phyloP scores from a whole-genome alignment of 1,140 invertebrate species.

The Gryon sp. region DNA sequence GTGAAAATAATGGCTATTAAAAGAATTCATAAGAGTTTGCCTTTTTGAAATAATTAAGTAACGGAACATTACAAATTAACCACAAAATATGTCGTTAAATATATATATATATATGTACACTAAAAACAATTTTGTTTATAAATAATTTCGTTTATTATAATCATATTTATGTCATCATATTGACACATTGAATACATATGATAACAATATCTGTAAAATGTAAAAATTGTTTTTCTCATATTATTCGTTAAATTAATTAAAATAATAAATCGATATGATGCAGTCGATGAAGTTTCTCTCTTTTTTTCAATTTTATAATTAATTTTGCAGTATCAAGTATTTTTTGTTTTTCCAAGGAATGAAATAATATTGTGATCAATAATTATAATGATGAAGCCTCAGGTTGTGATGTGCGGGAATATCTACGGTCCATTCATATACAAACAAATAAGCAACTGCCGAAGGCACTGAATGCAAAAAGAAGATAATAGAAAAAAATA shows the following conservation, averaged over 20 bases:
- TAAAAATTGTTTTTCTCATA: too few species aligned
- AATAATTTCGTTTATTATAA: too few species aligned
- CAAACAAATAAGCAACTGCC: constrained; percentile 10
- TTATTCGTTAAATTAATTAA: too few species aligned
- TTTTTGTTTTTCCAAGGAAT: neutral
- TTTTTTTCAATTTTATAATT: neutral
- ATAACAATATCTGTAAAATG: too few species aligned
- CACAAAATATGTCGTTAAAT: too few species aligned
- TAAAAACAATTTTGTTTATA: too few species aligned
- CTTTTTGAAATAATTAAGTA: constrained; percentile 7
- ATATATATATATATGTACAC: too few species aligned
- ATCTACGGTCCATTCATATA: constrained; percentile 8
- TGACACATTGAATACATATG: too few species aligned
- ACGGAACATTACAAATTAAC: too few species aligned
- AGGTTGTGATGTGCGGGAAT: constrained; percentile 2
- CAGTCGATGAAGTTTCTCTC: too few species aligned
- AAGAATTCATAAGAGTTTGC: constrained; percentile 5
- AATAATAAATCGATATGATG: too few species aligned
- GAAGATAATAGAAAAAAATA: constrained; percentile 22
- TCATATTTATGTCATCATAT: too few species aligned
- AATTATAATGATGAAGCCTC: constrained; percentile 18
- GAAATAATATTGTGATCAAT: constrained; percentile 11
- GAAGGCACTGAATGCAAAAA: neutral
- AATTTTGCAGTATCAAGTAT: neutral
- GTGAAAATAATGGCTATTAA: constrained; percentile 32